These are phyloP conservation scores for Eurytemora carolleeae DNA, from an alignment of 1,140 invertebrate species.

Conservation along the genomic window DNA sequence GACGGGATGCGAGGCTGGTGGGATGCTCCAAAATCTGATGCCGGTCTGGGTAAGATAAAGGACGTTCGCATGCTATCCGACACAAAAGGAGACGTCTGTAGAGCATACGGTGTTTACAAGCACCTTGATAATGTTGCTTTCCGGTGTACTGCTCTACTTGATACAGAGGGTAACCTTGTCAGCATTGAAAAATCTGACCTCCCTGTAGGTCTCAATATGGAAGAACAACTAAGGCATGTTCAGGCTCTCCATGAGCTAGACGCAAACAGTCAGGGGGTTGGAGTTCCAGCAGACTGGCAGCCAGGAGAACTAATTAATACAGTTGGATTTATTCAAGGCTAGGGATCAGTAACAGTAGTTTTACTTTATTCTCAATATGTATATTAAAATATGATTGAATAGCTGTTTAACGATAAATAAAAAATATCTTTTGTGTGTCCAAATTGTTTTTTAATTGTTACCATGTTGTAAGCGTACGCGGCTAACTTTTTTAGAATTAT, in stretches of 20 bases:
- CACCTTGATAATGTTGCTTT: background rate
- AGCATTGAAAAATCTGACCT: background rate
- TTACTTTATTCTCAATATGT: no score
- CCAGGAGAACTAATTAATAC: background rate
- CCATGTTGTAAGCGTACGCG: no score
- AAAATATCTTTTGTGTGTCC: no score
- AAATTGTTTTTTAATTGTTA: no score
- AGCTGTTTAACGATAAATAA: no score
- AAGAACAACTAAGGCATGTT: background rate
- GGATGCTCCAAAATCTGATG: background rate
- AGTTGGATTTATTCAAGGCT: background rate
- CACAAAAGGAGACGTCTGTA: background rate
- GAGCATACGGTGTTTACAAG: background rate
- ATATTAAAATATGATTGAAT: no score
- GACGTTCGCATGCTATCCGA: background rate
- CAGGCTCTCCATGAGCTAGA: background rate
- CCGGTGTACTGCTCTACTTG: background rate
- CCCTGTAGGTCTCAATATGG: background rate
- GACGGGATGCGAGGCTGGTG: background rate
- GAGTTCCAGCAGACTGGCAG: background rate
- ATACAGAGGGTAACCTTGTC: background rate
- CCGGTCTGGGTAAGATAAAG: background rate
- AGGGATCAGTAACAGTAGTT: no score
- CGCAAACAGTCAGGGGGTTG: background rate
- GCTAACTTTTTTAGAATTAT: no score